phyloP scores from a whole-genome alignment of 2,797 vertebrate genomes.

The Muraenolepis orangiensis region DNA sequence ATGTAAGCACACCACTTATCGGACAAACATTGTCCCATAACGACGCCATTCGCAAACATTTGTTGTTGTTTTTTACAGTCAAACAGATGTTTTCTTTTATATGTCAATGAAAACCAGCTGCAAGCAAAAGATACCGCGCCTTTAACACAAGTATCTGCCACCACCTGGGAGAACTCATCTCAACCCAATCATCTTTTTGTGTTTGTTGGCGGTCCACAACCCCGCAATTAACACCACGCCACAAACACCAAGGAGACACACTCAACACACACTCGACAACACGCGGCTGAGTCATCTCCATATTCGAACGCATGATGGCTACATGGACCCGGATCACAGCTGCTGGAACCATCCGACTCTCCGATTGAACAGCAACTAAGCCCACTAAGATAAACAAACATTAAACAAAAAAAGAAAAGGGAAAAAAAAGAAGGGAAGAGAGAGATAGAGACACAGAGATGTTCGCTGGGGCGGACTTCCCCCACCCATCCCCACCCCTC shows the following conservation, averaged over 20 bases:
- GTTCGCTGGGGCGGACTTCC: not conserved
- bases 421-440: not conserved
- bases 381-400: not conserved
- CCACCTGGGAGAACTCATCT: not conserved
- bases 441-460: not conserved
- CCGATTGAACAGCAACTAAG: slow-evolving; percentile 37
- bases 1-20: not conserved
- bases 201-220: not conserved
- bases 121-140: not conserved
- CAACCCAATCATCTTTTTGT: not conserved
- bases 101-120: not conserved
- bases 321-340: slow-evolving; percentile 53
- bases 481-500: too few relatives aligned
- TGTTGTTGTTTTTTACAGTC: too few relatives aligned
- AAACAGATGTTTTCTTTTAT: not conserved
- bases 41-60: too few relatives aligned
- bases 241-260: not conserved
- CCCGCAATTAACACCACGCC: slow-evolving; percentile 1
- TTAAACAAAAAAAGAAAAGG: not conserved
- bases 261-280: not conserved
- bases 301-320: slow-evolving; percentile 40
- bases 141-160: not conserved
- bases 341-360: slow-evolving; percentile 55
- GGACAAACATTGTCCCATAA: too few relatives aligned
- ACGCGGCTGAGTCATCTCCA: slow-evolving; percentile 44